phyloP scores from a whole-genome alignment of 2,113 vertebrate genomes.

The Pavo muticus region DNA sequence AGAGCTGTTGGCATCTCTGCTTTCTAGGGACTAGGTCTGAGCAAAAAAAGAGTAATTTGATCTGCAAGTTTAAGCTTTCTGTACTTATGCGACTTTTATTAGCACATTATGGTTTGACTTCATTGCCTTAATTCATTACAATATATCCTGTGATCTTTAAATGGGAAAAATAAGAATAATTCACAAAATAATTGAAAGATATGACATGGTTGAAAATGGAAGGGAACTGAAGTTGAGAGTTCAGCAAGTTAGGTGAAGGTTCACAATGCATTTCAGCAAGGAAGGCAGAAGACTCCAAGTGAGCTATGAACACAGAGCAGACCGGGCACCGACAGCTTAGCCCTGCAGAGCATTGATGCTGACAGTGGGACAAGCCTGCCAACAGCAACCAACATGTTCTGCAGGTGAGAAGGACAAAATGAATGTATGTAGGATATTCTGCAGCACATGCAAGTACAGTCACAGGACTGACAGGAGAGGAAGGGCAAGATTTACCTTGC shows the following conservation, averaged over 20 bases:
- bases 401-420: neutral
- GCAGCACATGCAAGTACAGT: neutral
- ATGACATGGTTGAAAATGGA: neutral
- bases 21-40: neutral
- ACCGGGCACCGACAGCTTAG: neutral
- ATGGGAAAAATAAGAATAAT: neutral
- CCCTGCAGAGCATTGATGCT: neutral
- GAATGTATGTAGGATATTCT: neutral
- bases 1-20: neutral
- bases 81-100: neutral
- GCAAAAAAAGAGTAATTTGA: slow-evolving; percentile 5
- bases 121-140: neutral
- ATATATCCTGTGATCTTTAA: neutral
- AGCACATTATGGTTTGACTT: neutral
- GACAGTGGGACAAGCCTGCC: neutral
- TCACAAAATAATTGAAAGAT: neutral
- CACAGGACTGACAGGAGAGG: neutral
- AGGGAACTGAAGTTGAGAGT: neutral
- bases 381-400: neutral
- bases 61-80: neutral
- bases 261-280: neutral
- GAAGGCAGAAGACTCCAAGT: neutral
- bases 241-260: neutral
- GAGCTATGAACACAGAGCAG: neutral
- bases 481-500: neutral